Conservation (phyloP, 2,888 invertebrate species). For the Griposia aprilina region DNA sequence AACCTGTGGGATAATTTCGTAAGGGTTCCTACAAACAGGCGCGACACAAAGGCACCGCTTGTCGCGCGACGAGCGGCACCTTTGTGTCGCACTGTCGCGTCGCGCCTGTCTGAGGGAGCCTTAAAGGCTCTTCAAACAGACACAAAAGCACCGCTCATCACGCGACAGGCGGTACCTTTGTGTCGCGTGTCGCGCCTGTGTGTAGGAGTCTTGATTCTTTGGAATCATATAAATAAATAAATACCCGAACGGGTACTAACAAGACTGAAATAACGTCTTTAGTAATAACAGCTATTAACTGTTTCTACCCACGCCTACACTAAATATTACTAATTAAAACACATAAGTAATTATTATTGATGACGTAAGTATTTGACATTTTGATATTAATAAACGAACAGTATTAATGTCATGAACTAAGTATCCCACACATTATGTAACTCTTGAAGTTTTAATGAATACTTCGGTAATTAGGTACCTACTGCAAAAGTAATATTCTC, state of each 20-base stretch:
- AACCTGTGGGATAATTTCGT: too few species aligned
- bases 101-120: too few species aligned
- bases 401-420: background rate
- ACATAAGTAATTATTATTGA: background rate
- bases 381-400: background rate
- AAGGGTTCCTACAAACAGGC: too few species aligned
- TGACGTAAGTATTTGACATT: constrained; percentile 8
- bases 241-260: background rate
- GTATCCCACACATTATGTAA: background rate
- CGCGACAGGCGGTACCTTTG: too few species aligned
- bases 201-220: background rate
- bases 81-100: too few species aligned
- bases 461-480: constrained; percentile 1
- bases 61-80: too few species aligned
- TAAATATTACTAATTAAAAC: background rate
- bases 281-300: background rate
- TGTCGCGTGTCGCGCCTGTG: too few species aligned
- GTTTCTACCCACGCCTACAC: background rate
- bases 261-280: background rate
- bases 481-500: background rate
- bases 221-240: background rate
- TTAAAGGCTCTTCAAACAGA: too few species aligned
- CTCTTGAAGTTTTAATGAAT: background rate
- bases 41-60: too few species aligned
- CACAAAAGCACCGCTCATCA: too few species aligned